Evolutionary conservation across 2,113 vertebrate species (phyloP).

Genomic region (Empidonax traillii): DNA sequence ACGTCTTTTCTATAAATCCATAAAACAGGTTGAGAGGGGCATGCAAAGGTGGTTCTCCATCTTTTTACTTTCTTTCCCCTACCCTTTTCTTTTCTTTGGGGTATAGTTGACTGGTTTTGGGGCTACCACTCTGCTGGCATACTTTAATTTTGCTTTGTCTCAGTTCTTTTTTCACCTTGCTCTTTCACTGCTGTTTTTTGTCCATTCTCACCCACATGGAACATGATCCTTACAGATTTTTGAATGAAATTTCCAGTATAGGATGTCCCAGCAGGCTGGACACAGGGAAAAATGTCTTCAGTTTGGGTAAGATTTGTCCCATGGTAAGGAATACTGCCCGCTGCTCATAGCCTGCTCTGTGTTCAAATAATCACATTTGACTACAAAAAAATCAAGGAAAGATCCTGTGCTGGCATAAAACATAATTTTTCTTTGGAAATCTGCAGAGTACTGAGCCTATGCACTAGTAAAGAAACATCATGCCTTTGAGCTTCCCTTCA

Average conservation of each 20-base stretch:
- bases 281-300: not conserved
- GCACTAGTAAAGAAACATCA: not conserved
- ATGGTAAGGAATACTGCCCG: not conserved
- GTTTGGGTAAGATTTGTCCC: not conserved
- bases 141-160: not conserved
- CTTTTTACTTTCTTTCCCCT: not conserved
- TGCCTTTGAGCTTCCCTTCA: not conserved
- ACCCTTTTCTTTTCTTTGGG: not conserved
- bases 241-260: not conserved
- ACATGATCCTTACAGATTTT: not conserved
- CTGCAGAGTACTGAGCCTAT: accelerated
- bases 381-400: not conserved
- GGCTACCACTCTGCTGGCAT: not conserved
- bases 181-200: not conserved
- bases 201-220: not conserved
- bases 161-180: not conserved
- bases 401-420: not conserved
- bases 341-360: not conserved
- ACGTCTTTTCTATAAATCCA: not conserved
- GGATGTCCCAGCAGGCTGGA: not conserved
- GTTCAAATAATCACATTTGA: not conserved
- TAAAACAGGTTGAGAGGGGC: not conserved
- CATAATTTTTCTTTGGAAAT: not conserved
- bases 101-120: not conserved
- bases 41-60: not conserved